phyloP scores from a whole-genome alignment of 1,140 invertebrate species.

The Mylabris phalerata region DNA sequence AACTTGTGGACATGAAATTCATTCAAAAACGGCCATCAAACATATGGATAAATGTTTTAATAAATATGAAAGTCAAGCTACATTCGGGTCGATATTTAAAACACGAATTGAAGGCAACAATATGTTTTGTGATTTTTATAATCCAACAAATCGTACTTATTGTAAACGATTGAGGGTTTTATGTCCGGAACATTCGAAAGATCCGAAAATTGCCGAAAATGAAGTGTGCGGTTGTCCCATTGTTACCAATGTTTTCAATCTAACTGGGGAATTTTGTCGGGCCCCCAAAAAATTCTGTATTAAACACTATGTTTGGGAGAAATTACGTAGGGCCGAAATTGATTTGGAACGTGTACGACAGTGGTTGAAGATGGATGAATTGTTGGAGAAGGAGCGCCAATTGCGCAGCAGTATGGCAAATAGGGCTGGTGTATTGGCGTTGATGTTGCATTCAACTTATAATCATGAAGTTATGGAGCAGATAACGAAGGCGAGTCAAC shows the following conservation, averaged over 20 bases:
- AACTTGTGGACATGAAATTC: conserved; percentile 92
- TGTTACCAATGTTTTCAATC: conserved; percentile 72
- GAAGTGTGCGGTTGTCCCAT: conserved; percentile 91
- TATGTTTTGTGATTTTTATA: conserved; percentile 98
- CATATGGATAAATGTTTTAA: conserved; percentile 96
- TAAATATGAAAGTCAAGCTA: conserved; percentile 88
- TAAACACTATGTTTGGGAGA: conserved; percentile 94
- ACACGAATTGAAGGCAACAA: conserved; percentile 83
- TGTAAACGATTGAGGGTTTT: conserved; percentile 92
- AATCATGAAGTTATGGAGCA: conserved; percentile 86
- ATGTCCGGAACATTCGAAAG: conserved; percentile 97
- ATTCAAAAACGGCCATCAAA: conserved; percentile 78
- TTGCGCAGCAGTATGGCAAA: conserved; percentile 82
- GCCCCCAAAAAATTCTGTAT: conserved; percentile 86
- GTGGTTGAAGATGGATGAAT: conserved; percentile 90
- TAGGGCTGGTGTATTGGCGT: conserved; percentile 80
- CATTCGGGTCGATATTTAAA: conserved; percentile 91
- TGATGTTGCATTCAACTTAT: conserved; percentile 92
- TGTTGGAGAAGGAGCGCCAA: conserved; percentile 90
- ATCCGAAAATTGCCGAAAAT: conserved; percentile 77
- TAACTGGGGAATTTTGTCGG: conserved; percentile 76
- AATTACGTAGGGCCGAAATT: conserved; percentile 81
- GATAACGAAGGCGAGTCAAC: conserved; percentile 43
- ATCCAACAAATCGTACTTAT: conserved; percentile 82
- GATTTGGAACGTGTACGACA: conserved; percentile 71